Conservation (phyloP, 2,888 invertebrate genomes). For the Thecocarcelia acutangulata region DNA sequence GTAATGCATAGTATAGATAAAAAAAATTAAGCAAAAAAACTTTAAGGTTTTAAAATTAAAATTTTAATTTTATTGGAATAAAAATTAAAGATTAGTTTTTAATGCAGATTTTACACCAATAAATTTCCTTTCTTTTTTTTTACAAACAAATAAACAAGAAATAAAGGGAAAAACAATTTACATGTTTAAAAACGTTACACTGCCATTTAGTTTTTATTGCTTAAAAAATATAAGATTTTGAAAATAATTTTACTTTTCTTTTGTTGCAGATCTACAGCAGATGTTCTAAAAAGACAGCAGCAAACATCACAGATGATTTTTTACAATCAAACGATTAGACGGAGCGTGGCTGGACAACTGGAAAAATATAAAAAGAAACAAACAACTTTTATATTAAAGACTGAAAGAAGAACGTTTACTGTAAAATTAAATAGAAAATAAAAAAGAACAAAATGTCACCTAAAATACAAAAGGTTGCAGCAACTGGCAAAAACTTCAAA, state of each 20-base stretch:
- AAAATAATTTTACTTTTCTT: constrained; percentile 33
- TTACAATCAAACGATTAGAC: constrained; percentile 85
- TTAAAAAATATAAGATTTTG: not conserved
- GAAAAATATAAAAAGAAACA: constrained; percentile 8
- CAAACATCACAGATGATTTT: constrained; percentile 84
- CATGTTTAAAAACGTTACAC: constrained; percentile 50
- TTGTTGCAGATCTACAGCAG: constrained; percentile 30
- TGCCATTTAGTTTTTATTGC: constrained; percentile 25
- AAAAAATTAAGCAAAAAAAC: constrained; percentile 24
- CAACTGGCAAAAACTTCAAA: too few species aligned
- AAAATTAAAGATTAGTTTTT: constrained; percentile 17
- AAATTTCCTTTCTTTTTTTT: constrained; percentile 41
- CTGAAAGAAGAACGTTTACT: not conserved
- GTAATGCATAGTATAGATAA: not conserved
- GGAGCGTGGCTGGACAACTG: constrained; percentile 92
- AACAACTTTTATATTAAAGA: constrained; percentile 28
- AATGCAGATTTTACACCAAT: constrained; percentile 59
- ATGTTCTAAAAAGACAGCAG: constrained; percentile 76
- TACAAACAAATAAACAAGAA: constrained; percentile 54
- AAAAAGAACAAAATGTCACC: not conserved
- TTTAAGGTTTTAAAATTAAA: constrained; percentile 55
- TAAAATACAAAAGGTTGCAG: too few species aligned
- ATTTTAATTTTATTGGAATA: constrained; percentile 46
- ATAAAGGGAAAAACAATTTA: constrained; percentile 43
- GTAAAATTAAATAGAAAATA: not conserved